Base-by-base conservation (phyloP, 1,140 invertebrate genomes). In the Octopus sinensis region DNA sequence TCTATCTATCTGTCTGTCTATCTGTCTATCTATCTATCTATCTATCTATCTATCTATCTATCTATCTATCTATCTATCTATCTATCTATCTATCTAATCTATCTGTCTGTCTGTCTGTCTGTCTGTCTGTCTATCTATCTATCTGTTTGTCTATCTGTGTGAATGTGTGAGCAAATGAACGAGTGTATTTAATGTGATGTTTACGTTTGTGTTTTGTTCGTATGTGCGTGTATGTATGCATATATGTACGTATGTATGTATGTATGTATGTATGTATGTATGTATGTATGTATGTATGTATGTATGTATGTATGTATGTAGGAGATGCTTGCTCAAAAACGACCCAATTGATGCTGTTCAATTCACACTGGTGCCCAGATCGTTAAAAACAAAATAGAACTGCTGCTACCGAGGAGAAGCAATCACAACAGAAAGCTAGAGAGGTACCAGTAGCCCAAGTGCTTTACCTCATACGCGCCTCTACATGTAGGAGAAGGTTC, bases 281-380 rank as follows among this genome's bases (percentile, higher is more conserved):
- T 82, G 54, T 80, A 53, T 82, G 30, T 80, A 54, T 82, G 73
- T 80, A 56, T 82, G 54, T 82, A 76, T 82, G 54, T 82, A 53
- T 81, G 54, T 53, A 56, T 80, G 53, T 80, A 56, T 82, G 54
- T 82, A 71, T 82, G 54, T 80, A 71, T 80, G 71, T 80, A 71
- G 56, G 0, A 62, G 9, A 62, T 62, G 17, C 17, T 12, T 62
- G 56, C 17, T 9, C 17, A 17, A 12, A 62, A 12, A 62, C 17
- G 17, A 12, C 9, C 17, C 9, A 12, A 62, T 62, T 12, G 9
- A 62, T 62, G 17, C 17, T 12, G 9, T 12, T 62, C 9, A 12
- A 62, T 62, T 12, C 17, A 62, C 17, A 62, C 17, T 12, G 9
- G 17, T 62, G 17, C 17, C 9, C 17, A 62, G 1, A 62, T 62